Conservation (phyloP, 1,140 invertebrate species). For the Pogonomyrmex barbatus region DNA sequence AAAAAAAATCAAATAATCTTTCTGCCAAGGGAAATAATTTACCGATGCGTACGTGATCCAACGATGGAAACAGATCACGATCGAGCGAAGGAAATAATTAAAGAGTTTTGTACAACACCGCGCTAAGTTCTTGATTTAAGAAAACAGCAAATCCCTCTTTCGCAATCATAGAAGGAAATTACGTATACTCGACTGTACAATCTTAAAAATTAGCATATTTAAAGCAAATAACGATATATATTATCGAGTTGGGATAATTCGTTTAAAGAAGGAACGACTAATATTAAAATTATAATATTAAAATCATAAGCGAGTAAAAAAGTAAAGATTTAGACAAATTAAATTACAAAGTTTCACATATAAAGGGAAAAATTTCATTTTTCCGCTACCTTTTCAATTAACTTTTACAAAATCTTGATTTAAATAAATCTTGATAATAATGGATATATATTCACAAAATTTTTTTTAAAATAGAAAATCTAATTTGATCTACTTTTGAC, state of each 20-base stretch:
- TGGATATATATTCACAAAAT: not conserved
- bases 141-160: not conserved
- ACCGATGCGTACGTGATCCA: constrained; percentile 12
- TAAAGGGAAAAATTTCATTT: not conserved
- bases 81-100: constrained; percentile 36
- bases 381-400: not conserved
- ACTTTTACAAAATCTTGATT: not conserved
- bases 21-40: constrained; percentile 6
- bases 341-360: not conserved
- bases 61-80: constrained; percentile 23
- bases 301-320: not conserved
- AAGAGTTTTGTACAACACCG: constrained; percentile 12
- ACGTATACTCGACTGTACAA: not conserved
- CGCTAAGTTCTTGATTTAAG: constrained; percentile 9
- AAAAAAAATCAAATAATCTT: constrained; percentile 48
- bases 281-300: too few relatives aligned
- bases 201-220: not conserved
- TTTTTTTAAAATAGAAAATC: not conserved
- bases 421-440: not conserved
- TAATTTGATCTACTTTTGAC: not conserved
- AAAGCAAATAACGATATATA: not conserved
- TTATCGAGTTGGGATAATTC: not conserved
- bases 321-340: not conserved
- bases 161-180: not conserved
- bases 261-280: not conserved